These are phyloP conservation scores for Holacanthus passer DNA, from an alignment of 2,113 vertebrate species.

Conservation along the genomic window DNA sequence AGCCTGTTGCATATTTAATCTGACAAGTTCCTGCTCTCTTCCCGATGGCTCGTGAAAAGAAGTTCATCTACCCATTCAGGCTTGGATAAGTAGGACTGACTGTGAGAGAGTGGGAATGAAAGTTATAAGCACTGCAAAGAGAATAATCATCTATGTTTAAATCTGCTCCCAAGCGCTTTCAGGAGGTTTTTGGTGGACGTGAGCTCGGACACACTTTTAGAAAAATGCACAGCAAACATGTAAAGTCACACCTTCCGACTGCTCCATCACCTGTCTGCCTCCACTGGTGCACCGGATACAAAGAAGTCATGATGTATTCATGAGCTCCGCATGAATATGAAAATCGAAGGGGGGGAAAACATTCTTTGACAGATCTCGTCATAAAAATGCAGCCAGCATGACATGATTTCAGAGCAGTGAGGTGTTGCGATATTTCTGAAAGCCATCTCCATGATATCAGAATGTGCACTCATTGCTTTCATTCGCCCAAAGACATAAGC, in stretches of 20 bases:
- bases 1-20: slow-evolving; percentile 44
- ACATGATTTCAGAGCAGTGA: slow-evolving; percentile 44
- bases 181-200: background rate
- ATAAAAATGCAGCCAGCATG: slow-evolving; percentile 45
- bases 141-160: slow-evolving; percentile 13
- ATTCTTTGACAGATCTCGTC: slow-evolving; percentile 35
- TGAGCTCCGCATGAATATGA: slow-evolving; percentile 50
- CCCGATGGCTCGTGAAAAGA: slow-evolving; percentile 19
- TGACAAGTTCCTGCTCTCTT: slow-evolving; percentile 24
- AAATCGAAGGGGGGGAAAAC: slow-evolving; percentile 29
- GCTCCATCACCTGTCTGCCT: slow-evolving; percentile 26
- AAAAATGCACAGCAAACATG: background rate
- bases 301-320: slow-evolving; percentile 43
- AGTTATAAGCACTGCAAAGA: background rate
- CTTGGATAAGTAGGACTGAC: background rate
- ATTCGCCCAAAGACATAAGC: slow-evolving; percentile 64
- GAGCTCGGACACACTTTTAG: background rate
- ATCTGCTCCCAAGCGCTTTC: background rate
- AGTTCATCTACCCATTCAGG: slow-evolving; percentile 20
- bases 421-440: slow-evolving; percentile 47
- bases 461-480: slow-evolving; percentile 27
- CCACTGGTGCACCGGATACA: slow-evolving; percentile 11
- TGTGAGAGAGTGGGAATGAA: background rate
- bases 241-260: background rate
- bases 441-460: slow-evolving; percentile 30